phyloP scores from a whole-genome alignment of 2,113 vertebrate genomes.

The Hippocampus guttulatus region DNA sequence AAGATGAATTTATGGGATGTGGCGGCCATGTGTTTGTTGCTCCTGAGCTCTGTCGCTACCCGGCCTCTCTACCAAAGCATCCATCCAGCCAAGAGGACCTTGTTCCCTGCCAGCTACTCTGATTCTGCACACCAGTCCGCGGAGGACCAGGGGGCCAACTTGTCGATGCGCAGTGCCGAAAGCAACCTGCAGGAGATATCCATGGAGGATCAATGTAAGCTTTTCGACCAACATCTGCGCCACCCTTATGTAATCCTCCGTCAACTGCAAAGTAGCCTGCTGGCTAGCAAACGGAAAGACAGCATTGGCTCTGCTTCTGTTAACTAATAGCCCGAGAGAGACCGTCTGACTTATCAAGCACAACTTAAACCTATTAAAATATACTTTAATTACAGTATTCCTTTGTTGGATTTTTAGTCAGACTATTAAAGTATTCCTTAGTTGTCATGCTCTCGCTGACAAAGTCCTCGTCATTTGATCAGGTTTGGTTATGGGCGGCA shows the following conservation, averaged over 20 bases:
- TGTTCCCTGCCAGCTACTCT: slow-evolving; percentile 67
- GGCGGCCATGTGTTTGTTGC: slow-evolving; percentile 95
- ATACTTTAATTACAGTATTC: too few relatives aligned
- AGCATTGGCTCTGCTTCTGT: too few relatives aligned
- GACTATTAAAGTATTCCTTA: too few relatives aligned
- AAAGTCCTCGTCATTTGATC: too few relatives aligned
- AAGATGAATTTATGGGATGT: slow-evolving; percentile 99
- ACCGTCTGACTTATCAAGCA: too few relatives aligned
- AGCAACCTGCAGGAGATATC: slow-evolving; percentile 61
- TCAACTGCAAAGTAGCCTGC: background rate
- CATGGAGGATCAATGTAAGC: slow-evolving; percentile 73
- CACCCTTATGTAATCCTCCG: background rate
- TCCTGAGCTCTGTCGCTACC: slow-evolving; percentile 89
- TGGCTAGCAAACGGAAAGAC: background rate
- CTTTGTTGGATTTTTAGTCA: too few relatives aligned
- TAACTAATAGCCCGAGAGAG: too few relatives aligned
- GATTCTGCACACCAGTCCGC: slow-evolving; percentile 72
- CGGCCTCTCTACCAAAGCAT: slow-evolving; percentile 82
- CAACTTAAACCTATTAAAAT: too few relatives aligned
- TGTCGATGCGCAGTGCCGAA: slow-evolving; percentile 61
- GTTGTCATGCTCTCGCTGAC: too few relatives aligned
- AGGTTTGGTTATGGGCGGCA: too few relatives aligned
- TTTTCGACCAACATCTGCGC: background rate
- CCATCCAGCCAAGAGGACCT: slow-evolving; percentile 77
- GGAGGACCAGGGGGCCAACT: slow-evolving; percentile 63